Percentiles rank a stretch among this genome's conserved stretches.
Conservation (phyloP, 2,797 vertebrate species). For the Mareca strepera region DNA sequence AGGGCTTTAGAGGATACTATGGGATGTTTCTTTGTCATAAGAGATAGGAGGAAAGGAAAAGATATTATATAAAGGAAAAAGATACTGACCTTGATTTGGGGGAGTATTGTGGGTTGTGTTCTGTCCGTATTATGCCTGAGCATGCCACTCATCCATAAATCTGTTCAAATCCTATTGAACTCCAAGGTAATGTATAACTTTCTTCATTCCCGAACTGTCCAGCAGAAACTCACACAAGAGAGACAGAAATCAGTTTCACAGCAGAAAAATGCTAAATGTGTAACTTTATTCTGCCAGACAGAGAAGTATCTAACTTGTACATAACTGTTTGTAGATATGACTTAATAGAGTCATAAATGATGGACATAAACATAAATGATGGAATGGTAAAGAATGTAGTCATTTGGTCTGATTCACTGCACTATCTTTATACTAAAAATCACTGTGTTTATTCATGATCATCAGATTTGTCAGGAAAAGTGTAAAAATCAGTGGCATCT, state of each 20-base stretch:
- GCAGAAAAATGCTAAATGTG: slow-evolving; percentile 9
- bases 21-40: slow-evolving; percentile 63
- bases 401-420: not conserved
- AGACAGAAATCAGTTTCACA: not conserved
- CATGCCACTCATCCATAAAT: slow-evolving; percentile 65
- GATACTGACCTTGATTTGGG: slow-evolving; percentile 56
- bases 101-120: slow-evolving; percentile 37
- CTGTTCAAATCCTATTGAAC: slow-evolving; percentile 47
- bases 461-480: not conserved
- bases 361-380: not conserved
- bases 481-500: not conserved
- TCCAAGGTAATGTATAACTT: slow-evolving; percentile 59
- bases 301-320: not conserved
- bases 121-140: slow-evolving; percentile 45
- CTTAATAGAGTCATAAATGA: not conserved
- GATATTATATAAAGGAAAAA: slow-evolving; percentile 1
- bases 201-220: slow-evolving; percentile 27
- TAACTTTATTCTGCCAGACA: not conserved
- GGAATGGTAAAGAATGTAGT: not conserved
- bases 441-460: not conserved
- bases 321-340: not conserved
- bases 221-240: not conserved
- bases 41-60: slow-evolving; percentile 44
- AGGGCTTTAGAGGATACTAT: slow-evolving; percentile 27
- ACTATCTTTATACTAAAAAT: not conserved